A percentile compares a stretch with the other conserved stretches of the same genome.
Evolutionary conservation across 2,888 invertebrate genomes (phyloP).

Genomic region (Rhagium mordax): DNA sequence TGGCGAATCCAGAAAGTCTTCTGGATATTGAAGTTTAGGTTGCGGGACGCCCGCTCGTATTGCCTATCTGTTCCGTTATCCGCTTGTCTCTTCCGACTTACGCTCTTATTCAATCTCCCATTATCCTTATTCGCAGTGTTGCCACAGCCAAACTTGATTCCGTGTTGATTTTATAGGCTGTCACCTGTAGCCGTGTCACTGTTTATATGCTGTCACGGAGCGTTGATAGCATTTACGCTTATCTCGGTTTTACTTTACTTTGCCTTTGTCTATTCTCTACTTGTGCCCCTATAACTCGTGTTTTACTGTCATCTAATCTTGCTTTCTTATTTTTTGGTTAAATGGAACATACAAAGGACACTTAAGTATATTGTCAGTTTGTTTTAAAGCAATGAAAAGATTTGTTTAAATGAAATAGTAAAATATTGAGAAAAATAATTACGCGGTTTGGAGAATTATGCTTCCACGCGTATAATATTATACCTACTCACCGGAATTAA

Average conservation of each 20-base stretch:
- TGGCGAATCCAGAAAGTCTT: not conserved
- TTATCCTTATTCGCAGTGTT: conserved; percentile 62
- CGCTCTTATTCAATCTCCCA: conserved; percentile 67
- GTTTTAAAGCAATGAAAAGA: too few relatives aligned
- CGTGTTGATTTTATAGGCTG: conserved; percentile 65
- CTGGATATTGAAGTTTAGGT: not conserved
- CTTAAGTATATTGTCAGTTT: not conserved
- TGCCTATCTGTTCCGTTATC: conserved; percentile 59
- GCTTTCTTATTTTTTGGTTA: conserved; percentile 20
- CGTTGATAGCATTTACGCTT: conserved; percentile 40
- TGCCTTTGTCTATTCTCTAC: conserved; percentile 22
- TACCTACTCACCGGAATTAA: too few relatives aligned
- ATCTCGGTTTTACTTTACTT: conserved; percentile 38
- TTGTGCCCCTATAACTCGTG: conserved; percentile 20
- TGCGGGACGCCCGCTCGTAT: not conserved
- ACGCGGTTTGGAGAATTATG: too few relatives aligned
- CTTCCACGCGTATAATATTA: too few relatives aligned
- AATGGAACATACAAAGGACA: conserved; percentile 4
- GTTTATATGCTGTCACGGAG: conserved; percentile 56
- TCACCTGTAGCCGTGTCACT: conserved; percentile 64
- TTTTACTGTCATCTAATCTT: conserved; percentile 23
- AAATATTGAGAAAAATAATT: too few relatives aligned
- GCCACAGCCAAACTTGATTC: conserved; percentile 41
- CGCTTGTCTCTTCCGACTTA: conserved; percentile 59
- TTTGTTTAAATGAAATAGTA: too few relatives aligned